These are phyloP conservation scores for Grallaria varia DNA, from an alignment of 2,113 vertebrate species.

Conservation along the genomic window DNA sequence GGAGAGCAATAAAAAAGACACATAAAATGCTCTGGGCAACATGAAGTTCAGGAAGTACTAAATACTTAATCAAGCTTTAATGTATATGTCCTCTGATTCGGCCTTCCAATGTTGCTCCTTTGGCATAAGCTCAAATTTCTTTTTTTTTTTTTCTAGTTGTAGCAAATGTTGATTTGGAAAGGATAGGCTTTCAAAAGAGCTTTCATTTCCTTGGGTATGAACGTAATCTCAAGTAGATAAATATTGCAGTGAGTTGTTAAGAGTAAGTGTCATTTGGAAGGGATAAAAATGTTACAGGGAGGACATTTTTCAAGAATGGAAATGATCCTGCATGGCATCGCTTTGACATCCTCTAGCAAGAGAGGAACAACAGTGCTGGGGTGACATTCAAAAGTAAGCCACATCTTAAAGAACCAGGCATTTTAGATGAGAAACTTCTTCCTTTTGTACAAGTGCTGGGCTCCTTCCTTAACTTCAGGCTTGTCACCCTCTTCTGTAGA, in stretches of 20 bases:
- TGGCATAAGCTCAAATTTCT: not conserved
- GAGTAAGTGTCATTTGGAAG: not conserved
- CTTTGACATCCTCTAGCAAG: not conserved
- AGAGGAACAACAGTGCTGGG: not conserved
- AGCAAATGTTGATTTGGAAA: not conserved
- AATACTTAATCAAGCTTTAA: slow-evolving; percentile 45
- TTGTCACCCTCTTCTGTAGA: not conserved
- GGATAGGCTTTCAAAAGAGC: not conserved
- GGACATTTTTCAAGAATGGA: not conserved
- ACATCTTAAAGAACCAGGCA: not conserved
- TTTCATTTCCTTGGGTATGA: not conserved
- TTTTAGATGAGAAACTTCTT: not conserved
- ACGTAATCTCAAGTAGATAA: slow-evolving; percentile 8
- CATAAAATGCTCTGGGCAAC: not conserved
- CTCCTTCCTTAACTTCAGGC: not conserved
- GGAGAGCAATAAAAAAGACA: not conserved
- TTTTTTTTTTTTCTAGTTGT: not conserved
- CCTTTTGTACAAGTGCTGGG: not conserved
- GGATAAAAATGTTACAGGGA: not conserved
- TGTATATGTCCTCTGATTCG: not conserved
- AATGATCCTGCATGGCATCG: not conserved
- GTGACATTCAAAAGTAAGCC: not conserved
- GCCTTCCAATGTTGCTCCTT: not conserved
- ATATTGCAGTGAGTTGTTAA: slow-evolving; percentile 23
- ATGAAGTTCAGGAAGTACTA: not conserved